Percentiles rank a stretch among this genome's conserved stretches.
phyloP scores from a whole-genome alignment of 2,113 vertebrate genomes.

The Bubo blakistoni region DNA sequence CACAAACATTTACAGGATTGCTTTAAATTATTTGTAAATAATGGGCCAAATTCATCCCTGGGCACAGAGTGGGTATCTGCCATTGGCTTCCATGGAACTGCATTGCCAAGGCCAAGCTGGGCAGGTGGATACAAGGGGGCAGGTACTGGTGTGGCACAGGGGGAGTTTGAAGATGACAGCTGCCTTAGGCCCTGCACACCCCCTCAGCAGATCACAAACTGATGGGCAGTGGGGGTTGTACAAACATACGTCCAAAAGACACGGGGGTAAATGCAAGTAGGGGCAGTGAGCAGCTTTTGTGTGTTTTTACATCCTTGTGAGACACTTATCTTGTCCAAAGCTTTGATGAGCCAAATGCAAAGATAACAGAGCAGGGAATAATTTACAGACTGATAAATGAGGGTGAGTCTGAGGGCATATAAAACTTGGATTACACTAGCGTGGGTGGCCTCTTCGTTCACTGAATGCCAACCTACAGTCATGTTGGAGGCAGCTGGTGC shows the following conservation, averaged over 20 bases:
- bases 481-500: background rate
- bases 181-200: background rate
- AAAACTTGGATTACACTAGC: background rate
- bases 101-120: background rate
- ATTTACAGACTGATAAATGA: background rate
- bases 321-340: background rate
- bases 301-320: background rate
- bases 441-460: background rate
- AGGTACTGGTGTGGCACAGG: background rate
- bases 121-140: rapidly evolving
- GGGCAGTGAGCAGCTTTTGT: background rate
- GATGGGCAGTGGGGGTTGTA: background rate
- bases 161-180: background rate
- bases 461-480: background rate
- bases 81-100: background rate
- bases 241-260: rapidly evolving
- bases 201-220: background rate
- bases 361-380: background rate
- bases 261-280: rapidly evolving
- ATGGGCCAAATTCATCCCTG: background rate
- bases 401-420: background rate
- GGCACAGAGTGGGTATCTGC: background rate
- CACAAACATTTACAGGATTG: constrained; percentile 35
- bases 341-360: background rate
- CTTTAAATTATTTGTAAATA: constrained; percentile 54